phyloP scores from a whole-genome alignment of 2,797 vertebrate genomes.

The Typhlichthys subterraneus region DNA sequence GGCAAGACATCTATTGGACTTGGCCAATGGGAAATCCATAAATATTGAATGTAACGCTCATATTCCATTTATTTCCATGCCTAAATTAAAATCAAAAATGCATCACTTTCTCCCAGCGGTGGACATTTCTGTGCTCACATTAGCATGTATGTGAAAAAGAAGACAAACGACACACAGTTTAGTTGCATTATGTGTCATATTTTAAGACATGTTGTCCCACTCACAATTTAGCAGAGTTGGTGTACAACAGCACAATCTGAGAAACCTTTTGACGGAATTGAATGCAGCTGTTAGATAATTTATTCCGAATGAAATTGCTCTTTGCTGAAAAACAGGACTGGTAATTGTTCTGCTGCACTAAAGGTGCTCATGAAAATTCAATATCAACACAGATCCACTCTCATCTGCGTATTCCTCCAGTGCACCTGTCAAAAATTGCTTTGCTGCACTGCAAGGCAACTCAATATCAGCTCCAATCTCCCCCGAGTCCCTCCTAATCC shows the following conservation, averaged over 20 bases:
- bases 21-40: constrained; percentile 8
- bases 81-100: constrained; percentile 13
- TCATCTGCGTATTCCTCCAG: constrained; percentile 46
- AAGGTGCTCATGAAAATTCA: constrained; percentile 61
- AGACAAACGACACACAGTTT: no score
- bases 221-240: no score
- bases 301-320: neutral
- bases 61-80: constrained; percentile 36
- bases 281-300: no score
- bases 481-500: constrained; percentile 49
- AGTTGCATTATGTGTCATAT: no score
- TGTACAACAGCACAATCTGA: no score
- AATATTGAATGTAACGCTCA: constrained; percentile 39
- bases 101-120: no score
- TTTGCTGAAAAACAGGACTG: constrained; percentile 33
- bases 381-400: constrained; percentile 51
- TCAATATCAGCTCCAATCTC: constrained; percentile 57
- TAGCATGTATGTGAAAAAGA: no score
- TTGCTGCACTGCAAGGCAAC: constrained; percentile 33
- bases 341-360: constrained; percentile 54
- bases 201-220: no score
- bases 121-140: no score
- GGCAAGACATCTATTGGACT: constrained; percentile 8
- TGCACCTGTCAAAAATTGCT: constrained; percentile 61
- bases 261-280: no score